phyloP scores from a whole-genome alignment of 2,888 invertebrate species.

The Nomada goodeniana region DNA sequence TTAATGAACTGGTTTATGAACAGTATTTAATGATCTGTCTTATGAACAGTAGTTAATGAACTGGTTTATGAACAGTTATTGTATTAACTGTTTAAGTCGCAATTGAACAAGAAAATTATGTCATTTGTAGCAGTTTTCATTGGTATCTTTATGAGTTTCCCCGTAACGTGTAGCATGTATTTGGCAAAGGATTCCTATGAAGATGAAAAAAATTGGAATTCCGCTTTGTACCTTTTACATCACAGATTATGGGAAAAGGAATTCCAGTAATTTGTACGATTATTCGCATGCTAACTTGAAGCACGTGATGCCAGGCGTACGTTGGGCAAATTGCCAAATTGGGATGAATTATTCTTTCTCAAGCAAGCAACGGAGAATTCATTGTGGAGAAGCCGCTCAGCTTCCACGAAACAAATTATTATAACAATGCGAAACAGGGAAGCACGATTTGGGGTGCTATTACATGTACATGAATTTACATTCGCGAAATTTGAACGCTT shows the following conservation, averaged over 20 bases:
- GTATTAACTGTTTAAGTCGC: too few species aligned
- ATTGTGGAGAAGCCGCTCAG: slow-evolving; percentile 61
- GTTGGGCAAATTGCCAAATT: slow-evolving; percentile 71
- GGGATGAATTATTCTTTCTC: slow-evolving; percentile 65
- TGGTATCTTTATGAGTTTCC: neutral
- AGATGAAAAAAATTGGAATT: neutral
- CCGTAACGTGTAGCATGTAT: neutral
- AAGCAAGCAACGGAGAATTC: slow-evolving; percentile 66
- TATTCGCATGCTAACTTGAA: slow-evolving; percentile 38
- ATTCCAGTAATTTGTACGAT: slow-evolving; percentile 49
- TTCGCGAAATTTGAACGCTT: neutral
- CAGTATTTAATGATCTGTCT: neutral
- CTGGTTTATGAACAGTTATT: too few species aligned
- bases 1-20: neutral
- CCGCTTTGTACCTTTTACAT: neutral
- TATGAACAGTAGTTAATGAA: neutral
- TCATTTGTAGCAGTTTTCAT: too few species aligned
- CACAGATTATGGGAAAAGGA: neutral
- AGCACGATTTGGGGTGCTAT: neutral
- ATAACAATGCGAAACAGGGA: slow-evolving; percentile 61
- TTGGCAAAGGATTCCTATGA: neutral
- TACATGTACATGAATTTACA: neutral
- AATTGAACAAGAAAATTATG: too few species aligned
- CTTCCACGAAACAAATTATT: slow-evolving; percentile 75
- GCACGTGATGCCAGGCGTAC: slow-evolving; percentile 25